phyloP scores from a whole-genome alignment of 2,113 vertebrate species.

The Thalassoma bifasciatum region DNA sequence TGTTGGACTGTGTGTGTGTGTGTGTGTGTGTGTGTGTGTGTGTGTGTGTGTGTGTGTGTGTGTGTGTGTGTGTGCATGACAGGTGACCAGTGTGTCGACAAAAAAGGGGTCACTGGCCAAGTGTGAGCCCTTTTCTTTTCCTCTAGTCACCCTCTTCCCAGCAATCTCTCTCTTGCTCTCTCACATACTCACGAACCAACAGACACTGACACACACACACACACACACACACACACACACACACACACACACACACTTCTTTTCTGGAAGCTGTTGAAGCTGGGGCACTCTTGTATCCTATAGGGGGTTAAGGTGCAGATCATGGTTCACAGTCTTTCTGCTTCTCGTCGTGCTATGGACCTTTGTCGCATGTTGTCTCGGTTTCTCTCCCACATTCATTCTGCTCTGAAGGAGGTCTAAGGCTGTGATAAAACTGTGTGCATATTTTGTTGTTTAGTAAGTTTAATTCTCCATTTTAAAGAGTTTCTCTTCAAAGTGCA shows the following conservation, averaged over 20 bases:
- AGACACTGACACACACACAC: conserved; percentile 2
- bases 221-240: too few species aligned
- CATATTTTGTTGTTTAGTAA: background rate
- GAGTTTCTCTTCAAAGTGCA: background rate
- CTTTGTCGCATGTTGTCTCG: background rate
- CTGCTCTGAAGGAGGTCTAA: background rate
- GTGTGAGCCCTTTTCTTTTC: conserved; percentile 88
- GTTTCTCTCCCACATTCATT: background rate
- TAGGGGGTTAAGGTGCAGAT: background rate
- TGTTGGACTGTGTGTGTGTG: conserved; percentile 31
- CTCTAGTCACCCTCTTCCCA: conserved; percentile 90
- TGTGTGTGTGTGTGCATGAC: conserved; percentile 32
- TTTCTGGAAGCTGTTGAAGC: background rate
- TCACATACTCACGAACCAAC: conserved; percentile 5
- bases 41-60: conserved; percentile 19
- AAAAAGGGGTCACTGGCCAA: conserved; percentile 82
- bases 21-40: conserved; percentile 2
- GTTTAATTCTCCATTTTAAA: too few species aligned
- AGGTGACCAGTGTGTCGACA: too few species aligned
- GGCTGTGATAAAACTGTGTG: background rate
- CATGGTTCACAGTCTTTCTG: background rate
- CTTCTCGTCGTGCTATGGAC: background rate
- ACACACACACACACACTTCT: conserved; percentile 1
- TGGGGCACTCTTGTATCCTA: background rate
- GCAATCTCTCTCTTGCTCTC: too few species aligned